phyloP scores from a whole-genome alignment of 2,888 invertebrate species.

The Pammene fasciana region DNA sequence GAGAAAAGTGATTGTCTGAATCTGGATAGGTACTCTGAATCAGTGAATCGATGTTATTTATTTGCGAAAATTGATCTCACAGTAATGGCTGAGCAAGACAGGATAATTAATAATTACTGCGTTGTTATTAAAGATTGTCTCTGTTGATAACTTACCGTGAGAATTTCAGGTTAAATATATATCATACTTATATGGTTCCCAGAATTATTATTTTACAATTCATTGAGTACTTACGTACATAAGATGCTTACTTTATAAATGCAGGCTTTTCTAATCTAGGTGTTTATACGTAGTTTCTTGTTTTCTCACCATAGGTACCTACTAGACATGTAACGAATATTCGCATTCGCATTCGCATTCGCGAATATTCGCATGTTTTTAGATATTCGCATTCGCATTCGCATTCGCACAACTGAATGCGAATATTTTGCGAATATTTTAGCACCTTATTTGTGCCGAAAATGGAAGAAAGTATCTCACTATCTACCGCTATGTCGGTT shows the following conservation, averaged over 20 bases:
- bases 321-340: no score
- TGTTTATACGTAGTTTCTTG: no score
- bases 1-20: slow-evolving; percentile 35
- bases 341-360: no score
- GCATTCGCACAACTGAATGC: no score
- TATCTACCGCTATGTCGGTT: no score
- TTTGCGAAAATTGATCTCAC: slow-evolving; percentile 15
- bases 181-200: not conserved
- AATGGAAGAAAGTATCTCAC: no score
- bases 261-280: not conserved
- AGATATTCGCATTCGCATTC: no score
- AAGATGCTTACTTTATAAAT: not conserved
- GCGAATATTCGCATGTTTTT: no score
- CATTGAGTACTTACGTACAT: not conserved
- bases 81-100: not conserved
- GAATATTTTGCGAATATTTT: no score
- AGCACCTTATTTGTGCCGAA: no score
- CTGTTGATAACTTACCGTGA: slow-evolving; percentile 3
- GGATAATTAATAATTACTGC: no score
- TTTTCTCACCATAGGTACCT: no score
- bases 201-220: slow-evolving; percentile 6
- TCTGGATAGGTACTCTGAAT: not conserved
- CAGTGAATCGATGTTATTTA: slow-evolving; percentile 34
- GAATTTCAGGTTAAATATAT: not conserved
- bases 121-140: slow-evolving; percentile 16